phyloP scores from a whole-genome alignment of 2,888 invertebrate genomes.

The Nomada goodeniana region DNA sequence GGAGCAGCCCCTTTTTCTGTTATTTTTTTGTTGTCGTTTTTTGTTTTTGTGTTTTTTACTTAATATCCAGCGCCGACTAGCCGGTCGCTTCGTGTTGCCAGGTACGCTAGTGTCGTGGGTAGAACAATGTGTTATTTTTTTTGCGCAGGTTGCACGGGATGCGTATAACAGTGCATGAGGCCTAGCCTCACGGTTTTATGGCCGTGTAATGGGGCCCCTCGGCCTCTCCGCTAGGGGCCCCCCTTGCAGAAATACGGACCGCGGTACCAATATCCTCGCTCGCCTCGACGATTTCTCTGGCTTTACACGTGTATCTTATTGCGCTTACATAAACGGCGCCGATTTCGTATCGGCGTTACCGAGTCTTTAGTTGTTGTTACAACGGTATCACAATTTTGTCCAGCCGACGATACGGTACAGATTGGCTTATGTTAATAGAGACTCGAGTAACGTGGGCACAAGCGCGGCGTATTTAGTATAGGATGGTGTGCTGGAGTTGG shows the following conservation, averaged over 20 bases:
- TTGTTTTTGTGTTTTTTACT: constrained; percentile 12
- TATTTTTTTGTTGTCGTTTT: background rate
- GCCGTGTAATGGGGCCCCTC: constrained; percentile 79
- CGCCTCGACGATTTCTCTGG: constrained; percentile 31
- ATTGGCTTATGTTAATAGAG: too few relatives aligned
- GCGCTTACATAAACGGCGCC: background rate
- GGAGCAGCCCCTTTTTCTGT: constrained; percentile 20
- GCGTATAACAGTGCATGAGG: constrained; percentile 74
- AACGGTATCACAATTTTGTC: too few relatives aligned
- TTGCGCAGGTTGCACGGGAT: constrained; percentile 67
- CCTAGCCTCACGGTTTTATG: constrained; percentile 78
- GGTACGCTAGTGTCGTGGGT: constrained; percentile 67
- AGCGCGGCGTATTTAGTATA: too few relatives aligned
- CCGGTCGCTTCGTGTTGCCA: constrained; percentile 35
- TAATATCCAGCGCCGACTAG: constrained; percentile 56
- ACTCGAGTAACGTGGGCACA: too few relatives aligned
- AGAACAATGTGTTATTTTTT: constrained; percentile 71
- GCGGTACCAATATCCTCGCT: constrained; percentile 60
- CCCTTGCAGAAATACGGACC: constrained; percentile 71
- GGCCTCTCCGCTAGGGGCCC: constrained; percentile 65
- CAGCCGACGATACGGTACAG: too few relatives aligned
- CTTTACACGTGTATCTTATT: constrained; percentile 23
- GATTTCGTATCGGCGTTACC: background rate
- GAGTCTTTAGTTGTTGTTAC: too few relatives aligned
- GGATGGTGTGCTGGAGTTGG: too few relatives aligned